Percentiles rank a stretch among this genome's conserved stretches.
These are phyloP conservation scores for Notothenia coriiceps DNA, from an alignment of 2,113 vertebrate species.

Conservation along the genomic window DNA sequence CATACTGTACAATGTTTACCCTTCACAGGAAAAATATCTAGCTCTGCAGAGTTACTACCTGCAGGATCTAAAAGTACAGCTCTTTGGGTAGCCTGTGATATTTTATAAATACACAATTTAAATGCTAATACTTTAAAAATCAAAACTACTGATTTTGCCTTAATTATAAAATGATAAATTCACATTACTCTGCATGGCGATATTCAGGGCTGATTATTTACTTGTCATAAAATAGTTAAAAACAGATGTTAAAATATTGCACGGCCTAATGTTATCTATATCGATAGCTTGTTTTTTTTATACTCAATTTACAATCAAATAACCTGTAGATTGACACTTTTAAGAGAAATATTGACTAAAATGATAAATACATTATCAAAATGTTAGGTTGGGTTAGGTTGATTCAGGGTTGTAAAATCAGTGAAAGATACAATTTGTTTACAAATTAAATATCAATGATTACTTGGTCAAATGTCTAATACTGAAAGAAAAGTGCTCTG, in stretches of 20 bases:
- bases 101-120: neutral
- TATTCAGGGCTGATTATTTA: neutral
- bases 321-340: neutral
- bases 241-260: neutral
- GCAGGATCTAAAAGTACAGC: neutral
- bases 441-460: conserved; percentile 1
- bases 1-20: neutral
- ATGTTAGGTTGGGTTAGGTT: neutral
- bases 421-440: neutral
- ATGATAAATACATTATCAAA: neutral
- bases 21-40: neutral
- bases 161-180: neutral
- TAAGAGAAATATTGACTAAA: neutral
- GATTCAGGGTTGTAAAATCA: neutral
- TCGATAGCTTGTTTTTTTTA: neutral
- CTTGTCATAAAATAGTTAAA: neutral
- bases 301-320: neutral
- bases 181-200: neutral
- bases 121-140: conserved; percentile 17
- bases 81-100: neutral
- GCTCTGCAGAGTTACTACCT: neutral
- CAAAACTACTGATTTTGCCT: conserved; percentile 18
- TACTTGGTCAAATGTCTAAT: neutral
- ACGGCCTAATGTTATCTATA: neutral
- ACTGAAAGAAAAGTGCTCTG: neutral